Conservation (phyloP, 1,140 invertebrate species). For the Drosophila obscura region DNA sequence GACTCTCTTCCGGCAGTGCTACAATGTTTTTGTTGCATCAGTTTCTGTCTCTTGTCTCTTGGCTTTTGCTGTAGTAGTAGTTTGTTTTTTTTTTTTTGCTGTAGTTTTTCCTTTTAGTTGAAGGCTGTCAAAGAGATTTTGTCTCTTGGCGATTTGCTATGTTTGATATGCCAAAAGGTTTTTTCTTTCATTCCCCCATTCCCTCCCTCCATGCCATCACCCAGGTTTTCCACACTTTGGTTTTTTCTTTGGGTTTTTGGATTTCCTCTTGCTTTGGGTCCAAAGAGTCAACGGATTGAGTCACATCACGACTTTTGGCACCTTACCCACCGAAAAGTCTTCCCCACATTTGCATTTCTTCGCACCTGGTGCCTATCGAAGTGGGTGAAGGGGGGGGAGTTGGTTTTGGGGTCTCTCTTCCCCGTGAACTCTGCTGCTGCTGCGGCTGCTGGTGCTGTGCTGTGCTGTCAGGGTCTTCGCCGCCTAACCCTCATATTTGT, state of each 20-base stretch:
- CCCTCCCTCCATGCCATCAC: background rate
- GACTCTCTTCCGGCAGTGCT: constrained; percentile 74
- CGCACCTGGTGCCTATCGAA: constrained; percentile 39
- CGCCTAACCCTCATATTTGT: constrained; percentile 55
- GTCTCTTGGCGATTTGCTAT: constrained; percentile 46
- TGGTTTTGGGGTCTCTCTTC: background rate
- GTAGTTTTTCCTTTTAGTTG: constrained; percentile 51
- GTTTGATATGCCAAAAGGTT: constrained; percentile 64
- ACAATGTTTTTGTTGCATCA: constrained; percentile 77
- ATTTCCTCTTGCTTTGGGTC: constrained; percentile 32
- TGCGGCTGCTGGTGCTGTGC: constrained; percentile 1
- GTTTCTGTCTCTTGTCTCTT: constrained; percentile 39
- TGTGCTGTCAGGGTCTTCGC: constrained; percentile 1
- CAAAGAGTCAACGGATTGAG: constrained; percentile 37
- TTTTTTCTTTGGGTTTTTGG: constrained; percentile 25
- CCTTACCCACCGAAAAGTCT: constrained; percentile 30
- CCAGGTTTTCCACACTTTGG: background rate
- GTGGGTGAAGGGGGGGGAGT: background rate
- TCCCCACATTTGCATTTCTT: constrained; percentile 50
- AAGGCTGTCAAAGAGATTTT: constrained; percentile 63
- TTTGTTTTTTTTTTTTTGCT: constrained; percentile 39
- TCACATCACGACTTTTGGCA: constrained; percentile 60
- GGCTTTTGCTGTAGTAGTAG: constrained; percentile 36
- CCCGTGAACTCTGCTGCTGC: constrained; percentile 8
- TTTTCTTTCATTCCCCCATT: constrained; percentile 20